Evolutionary conservation across 2,888 invertebrate species (phyloP).

Genomic region (Atrina japonica): DNA sequence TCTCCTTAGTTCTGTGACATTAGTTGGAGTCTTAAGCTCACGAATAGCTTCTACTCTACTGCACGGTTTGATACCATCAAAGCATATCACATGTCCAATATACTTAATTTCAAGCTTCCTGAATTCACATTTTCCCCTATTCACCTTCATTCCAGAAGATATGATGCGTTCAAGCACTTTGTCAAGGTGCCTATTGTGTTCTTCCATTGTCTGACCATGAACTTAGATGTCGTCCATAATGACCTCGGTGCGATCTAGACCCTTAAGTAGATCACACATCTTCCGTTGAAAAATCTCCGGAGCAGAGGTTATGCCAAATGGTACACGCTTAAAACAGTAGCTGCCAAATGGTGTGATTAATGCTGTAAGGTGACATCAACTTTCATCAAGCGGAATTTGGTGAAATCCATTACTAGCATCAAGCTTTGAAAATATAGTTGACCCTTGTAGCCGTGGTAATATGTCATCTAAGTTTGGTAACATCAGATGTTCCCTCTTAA

Average conservation of each 20-base stretch:
- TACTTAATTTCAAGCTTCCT: conserved; percentile 21
- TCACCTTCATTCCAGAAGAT: conserved; percentile 29
- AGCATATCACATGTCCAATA: conserved; percentile 33
- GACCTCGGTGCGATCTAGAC: neutral
- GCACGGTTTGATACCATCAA: conserved; percentile 36
- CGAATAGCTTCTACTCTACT: conserved; percentile 34
- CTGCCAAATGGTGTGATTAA: conserved; percentile 39
- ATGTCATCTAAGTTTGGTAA: conserved; percentile 22
- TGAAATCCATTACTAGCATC: conserved; percentile 29
- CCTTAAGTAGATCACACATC: neutral
- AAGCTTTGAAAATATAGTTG: conserved; percentile 20
- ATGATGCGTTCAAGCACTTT: conserved; percentile 12
- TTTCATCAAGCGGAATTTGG: conserved; percentile 27
- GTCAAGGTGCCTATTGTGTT: neutral
- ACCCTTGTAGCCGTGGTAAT: neutral
- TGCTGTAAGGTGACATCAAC: conserved; percentile 22
- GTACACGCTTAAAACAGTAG: conserved; percentile 26
- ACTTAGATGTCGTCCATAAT: conserved; percentile 1
- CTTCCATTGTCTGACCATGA: neutral
- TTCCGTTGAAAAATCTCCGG: conserved; percentile 6
- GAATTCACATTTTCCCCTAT: conserved; percentile 32
- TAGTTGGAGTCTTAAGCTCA: conserved; percentile 33
- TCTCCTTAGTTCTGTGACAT: conserved; percentile 30
- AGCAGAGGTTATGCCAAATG: conserved; percentile 33
- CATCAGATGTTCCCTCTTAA: conserved; percentile 19